A percentile compares a stretch with the other conserved stretches of the same genome.
These are phyloP conservation scores for Athetis lepigone DNA, from an alignment of 2,888 invertebrate genomes.

Conservation along the genomic window DNA sequence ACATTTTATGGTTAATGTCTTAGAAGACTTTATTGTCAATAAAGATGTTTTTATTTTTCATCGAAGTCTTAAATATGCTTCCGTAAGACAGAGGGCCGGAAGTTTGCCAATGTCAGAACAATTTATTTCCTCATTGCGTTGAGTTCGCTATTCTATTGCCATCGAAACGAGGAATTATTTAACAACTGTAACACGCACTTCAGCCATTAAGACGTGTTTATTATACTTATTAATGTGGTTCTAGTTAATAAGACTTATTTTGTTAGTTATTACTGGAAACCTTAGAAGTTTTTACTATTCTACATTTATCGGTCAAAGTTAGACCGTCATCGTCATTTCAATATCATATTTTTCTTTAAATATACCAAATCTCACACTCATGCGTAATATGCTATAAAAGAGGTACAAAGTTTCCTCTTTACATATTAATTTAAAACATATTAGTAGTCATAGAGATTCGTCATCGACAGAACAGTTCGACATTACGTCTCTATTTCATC, in stretches of 20 bases:
- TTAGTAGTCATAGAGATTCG: conserved; percentile 18
- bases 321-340: too few species aligned
- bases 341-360: too few species aligned
- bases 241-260: too few species aligned
- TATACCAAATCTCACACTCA: too few species aligned
- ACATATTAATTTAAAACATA: neutral
- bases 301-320: too few species aligned
- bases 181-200: conserved; percentile 16
- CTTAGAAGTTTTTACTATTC: too few species aligned
- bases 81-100: conserved; percentile 20
- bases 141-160: neutral
- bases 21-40: neutral
- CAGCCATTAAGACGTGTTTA: too few species aligned
- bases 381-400: too few species aligned
- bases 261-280: too few species aligned
- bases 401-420: too few species aligned
- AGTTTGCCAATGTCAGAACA: conserved; percentile 41
- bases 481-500: conserved; percentile 6
- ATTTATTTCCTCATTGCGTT: conserved; percentile 45
- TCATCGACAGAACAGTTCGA: conserved; percentile 12
- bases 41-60: conserved; percentile 4
- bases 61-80: conserved; percentile 22
- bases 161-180: conserved; percentile 36
- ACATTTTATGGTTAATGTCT: neutral
- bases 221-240: too few species aligned